These are phyloP conservation scores for Stegastes partitus DNA, from an alignment of 2,113 vertebrate species.

Conservation along the genomic window DNA sequence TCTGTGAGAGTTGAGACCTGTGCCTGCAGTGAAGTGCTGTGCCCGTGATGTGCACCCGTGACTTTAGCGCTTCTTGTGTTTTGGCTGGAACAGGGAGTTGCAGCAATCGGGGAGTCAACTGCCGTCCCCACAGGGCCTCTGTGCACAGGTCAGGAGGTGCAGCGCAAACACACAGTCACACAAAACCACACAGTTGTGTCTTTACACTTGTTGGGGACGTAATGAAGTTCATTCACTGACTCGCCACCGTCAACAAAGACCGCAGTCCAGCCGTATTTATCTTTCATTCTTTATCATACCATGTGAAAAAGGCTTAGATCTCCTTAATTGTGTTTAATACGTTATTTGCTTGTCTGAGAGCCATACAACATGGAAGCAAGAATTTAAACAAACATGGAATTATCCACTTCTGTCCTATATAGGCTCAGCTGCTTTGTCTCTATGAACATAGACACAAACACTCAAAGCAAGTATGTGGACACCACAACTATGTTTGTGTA, in stretches of 20 bases:
- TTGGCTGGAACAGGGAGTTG: background rate
- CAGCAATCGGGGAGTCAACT: background rate
- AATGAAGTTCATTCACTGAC: slow-evolving; percentile 13
- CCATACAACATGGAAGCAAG: background rate
- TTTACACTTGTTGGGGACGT: slow-evolving; percentile 1
- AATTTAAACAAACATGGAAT: background rate
- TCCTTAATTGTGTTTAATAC: slow-evolving; percentile 6
- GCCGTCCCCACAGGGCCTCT: background rate
- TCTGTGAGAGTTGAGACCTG: background rate
- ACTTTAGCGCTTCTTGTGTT: slow-evolving; percentile 18
- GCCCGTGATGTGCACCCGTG: background rate
- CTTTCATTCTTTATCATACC: background rate
- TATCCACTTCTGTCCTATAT: background rate
- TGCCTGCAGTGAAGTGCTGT: slow-evolving; percentile 20
- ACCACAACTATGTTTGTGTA: too few species aligned
- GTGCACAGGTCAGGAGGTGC: background rate
- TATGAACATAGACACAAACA: too few species aligned
- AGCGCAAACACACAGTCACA: background rate
- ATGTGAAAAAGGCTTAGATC: background rate
- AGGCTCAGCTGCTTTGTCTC: too few species aligned
- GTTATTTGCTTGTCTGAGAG: background rate
- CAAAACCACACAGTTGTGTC: background rate
- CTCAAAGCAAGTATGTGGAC: too few species aligned
- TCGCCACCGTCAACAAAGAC: background rate
- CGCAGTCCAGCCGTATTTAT: background rate